Percentiles rank a stretch among this genome's conserved stretches.
phyloP scores from a whole-genome alignment of 2,113 vertebrate genomes.

The Thamnophis sirtalis region DNA sequence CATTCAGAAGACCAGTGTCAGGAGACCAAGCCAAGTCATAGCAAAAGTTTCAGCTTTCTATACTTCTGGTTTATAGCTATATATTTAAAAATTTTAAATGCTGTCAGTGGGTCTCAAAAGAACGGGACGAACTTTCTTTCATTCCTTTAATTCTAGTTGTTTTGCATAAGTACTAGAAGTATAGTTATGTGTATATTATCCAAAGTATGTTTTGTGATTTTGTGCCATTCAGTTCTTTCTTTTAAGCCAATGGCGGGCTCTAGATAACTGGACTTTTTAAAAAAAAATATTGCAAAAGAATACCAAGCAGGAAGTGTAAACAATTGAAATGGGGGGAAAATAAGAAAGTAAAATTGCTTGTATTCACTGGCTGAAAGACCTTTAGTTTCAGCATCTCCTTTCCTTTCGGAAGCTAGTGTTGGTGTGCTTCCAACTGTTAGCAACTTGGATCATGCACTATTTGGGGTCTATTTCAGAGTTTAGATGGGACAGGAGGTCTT shows the following conservation, averaged over 20 bases:
- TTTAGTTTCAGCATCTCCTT: background rate
- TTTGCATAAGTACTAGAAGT: background rate
- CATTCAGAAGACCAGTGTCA: background rate
- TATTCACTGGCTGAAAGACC: slow-evolving; percentile 2
- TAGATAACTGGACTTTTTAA: background rate
- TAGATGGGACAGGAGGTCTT: background rate
- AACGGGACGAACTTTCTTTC: no score
- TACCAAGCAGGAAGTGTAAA: background rate
- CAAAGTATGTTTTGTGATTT: background rate
- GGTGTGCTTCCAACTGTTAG: background rate
- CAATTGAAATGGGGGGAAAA: background rate
- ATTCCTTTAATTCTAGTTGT: background rate
- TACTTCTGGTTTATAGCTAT: background rate
- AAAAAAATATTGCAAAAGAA: background rate
- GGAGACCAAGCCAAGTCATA: background rate
- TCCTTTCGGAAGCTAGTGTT: background rate
- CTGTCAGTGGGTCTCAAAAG: background rate
- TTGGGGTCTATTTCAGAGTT: background rate
- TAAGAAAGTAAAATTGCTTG: background rate
- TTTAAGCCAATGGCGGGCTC: background rate
- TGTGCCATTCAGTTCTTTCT: background rate
- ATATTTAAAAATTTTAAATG: background rate
- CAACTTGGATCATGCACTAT: background rate
- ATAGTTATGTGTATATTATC: background rate
- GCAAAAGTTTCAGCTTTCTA: background rate